These are phyloP conservation scores for Edolisoma coerulescens DNA, from an alignment of 2,113 vertebrate species.

Conservation along the genomic window DNA sequence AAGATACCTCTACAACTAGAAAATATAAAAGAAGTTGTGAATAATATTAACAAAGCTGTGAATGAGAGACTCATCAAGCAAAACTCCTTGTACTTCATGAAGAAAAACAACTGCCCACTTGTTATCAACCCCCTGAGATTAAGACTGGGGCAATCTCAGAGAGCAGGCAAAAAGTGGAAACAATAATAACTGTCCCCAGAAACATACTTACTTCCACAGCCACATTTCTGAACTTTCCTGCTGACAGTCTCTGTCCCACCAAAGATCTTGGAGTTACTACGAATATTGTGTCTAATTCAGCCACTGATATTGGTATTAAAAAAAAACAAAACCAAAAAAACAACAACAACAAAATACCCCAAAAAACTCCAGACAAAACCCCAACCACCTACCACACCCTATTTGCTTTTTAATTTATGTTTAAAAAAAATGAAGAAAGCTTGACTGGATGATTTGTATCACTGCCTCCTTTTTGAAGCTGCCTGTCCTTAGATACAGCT, in stretches of 20 bases:
- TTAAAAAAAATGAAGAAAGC: not conserved
- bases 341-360: not conserved
- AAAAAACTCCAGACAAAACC: not conserved
- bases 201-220: not conserved
- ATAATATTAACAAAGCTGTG: not conserved
- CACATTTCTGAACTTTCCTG: not conserved
- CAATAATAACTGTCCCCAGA: not conserved
- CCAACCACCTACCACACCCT: not conserved
- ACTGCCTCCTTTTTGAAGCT: not conserved
- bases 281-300: not conserved
- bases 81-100: not conserved
- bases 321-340: not conserved
- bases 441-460: not conserved
- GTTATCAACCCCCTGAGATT: not conserved
- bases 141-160: not conserved
- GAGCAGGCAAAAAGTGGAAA: not conserved
- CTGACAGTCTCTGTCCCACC: not conserved
- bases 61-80: not conserved
- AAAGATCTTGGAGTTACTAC: not conserved
- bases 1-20: not conserved
- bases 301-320: not conserved
- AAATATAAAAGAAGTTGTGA: not conserved
- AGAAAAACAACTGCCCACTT: not conserved
- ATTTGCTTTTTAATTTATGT: not conserved
- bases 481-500: not conserved